Evolutionary conservation across 2,113 vertebrate genomes (phyloP).

Genomic region (Panthera uncia): DNA sequence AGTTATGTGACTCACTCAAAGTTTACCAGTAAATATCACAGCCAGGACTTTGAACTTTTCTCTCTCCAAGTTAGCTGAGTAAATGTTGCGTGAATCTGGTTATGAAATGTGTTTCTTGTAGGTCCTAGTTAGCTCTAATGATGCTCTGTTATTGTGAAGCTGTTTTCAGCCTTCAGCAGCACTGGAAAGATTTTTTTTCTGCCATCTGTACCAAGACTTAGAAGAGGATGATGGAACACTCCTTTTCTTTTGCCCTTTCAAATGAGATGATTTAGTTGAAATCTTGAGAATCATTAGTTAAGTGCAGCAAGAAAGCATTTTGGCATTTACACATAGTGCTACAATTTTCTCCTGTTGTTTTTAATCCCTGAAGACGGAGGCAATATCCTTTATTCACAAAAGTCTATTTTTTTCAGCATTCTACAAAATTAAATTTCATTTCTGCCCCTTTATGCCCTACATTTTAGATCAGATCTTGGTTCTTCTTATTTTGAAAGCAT

Average conservation of each 20-base stretch:
- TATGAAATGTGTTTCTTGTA: background rate
- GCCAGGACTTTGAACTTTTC: background rate
- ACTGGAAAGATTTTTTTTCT: background rate
- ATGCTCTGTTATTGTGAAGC: background rate
- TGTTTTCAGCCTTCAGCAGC: background rate
- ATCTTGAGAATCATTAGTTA: background rate
- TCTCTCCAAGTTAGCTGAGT: background rate
- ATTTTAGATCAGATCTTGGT: background rate
- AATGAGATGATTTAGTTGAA: background rate
- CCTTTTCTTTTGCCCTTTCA: background rate
- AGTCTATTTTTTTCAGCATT: background rate
- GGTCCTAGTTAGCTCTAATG: background rate
- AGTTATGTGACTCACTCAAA: background rate
- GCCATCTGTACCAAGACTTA: background rate
- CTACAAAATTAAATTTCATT: background rate
- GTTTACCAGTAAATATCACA: background rate
- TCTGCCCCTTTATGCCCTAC: background rate
- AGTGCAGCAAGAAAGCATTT: background rate
- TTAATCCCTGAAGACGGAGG: background rate
- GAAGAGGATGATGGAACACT: background rate
- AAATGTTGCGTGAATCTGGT: background rate
- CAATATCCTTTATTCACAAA: conserved; percentile 26
- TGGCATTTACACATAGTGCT: background rate
- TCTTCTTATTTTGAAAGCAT: conserved; percentile 14
- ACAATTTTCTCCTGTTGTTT: background rate